These are phyloP conservation scores for Scaptomyza polygonia DNA, from an alignment of 2,888 invertebrate species.

Conservation along the genomic window DNA sequence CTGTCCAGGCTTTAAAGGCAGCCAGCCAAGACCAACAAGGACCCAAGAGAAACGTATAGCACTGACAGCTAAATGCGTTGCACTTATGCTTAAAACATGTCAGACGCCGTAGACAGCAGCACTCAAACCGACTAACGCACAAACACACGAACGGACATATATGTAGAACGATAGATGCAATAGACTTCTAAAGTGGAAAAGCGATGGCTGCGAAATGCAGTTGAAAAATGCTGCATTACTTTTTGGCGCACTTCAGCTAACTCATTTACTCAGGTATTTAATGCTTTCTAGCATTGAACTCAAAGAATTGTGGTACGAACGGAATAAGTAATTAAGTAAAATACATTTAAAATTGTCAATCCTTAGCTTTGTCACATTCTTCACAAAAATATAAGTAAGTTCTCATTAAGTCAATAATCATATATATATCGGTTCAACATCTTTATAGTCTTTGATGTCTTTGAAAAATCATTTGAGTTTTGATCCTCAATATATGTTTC, in stretches of 20 bases:
- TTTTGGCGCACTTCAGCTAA: conserved; percentile 18
- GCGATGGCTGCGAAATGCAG: conserved; percentile 13
- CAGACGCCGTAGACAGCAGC: conserved; percentile 74
- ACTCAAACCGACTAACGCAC: conserved; percentile 54
- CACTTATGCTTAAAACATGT: conserved; percentile 79
- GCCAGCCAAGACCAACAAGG: conserved; percentile 55
- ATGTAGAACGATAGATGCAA: conserved; percentile 24
- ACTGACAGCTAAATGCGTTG: conserved; percentile 79
- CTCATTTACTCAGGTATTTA: conserved; percentile 10
- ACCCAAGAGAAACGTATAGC: conserved; percentile 35
- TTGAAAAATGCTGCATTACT: conserved; percentile 43
- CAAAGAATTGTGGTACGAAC: too few relatives aligned
- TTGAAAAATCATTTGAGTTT: background rate
- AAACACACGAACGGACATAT: conserved; percentile 11
- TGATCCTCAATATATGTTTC: background rate
- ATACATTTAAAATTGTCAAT: too few relatives aligned
- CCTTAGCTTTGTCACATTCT: too few relatives aligned
- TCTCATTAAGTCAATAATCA: too few relatives aligned
- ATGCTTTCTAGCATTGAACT: conserved; percentile 8
- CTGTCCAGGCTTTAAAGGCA: conserved; percentile 57
- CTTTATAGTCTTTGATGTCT: background rate
- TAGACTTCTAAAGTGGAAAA: conserved; percentile 15
- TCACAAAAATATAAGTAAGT: too few relatives aligned
- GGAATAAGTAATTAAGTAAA: too few relatives aligned
- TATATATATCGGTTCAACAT: too few relatives aligned